These are phyloP conservation scores for Microctonus brassicae DNA, from an alignment of 2,888 invertebrate genomes.

Conservation along the genomic window DNA sequence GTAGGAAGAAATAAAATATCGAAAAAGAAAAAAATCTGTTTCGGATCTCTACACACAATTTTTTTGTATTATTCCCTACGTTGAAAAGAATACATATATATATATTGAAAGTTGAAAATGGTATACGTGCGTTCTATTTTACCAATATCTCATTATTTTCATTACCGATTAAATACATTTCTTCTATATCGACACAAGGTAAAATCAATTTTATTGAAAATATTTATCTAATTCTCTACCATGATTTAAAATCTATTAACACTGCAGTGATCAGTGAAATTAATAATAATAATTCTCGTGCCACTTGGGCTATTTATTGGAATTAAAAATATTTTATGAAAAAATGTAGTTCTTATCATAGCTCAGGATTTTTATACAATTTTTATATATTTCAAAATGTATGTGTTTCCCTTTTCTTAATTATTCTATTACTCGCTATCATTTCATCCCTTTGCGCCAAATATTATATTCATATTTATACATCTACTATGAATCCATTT, in stretches of 20 bases:
- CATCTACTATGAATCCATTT: no score
- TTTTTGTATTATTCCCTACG: no score
- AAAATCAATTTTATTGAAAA: neutral
- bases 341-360: neutral
- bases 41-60: no score
- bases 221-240: no score
- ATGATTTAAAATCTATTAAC: no score
- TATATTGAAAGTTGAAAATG: no score
- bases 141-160: no score
- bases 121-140: neutral
- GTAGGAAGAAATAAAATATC: no score
- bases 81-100: neutral
- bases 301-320: neutral
- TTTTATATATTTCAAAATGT: no score
- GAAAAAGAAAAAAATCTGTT: no score
- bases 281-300: neutral
- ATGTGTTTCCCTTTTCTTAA: no score
- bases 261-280: neutral
- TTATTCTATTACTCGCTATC: no score
- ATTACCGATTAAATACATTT: neutral
- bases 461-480: slow-evolving; percentile 25
- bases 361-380: neutral
- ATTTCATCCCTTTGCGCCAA: slow-evolving; percentile 21
- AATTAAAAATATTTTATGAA: neutral
- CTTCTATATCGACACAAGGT: neutral